Evolutionary conservation across 2,888 invertebrate species (phyloP), one percentile per base, ranked within the genome.

Genomic region (Tholera decimalis): DNA sequence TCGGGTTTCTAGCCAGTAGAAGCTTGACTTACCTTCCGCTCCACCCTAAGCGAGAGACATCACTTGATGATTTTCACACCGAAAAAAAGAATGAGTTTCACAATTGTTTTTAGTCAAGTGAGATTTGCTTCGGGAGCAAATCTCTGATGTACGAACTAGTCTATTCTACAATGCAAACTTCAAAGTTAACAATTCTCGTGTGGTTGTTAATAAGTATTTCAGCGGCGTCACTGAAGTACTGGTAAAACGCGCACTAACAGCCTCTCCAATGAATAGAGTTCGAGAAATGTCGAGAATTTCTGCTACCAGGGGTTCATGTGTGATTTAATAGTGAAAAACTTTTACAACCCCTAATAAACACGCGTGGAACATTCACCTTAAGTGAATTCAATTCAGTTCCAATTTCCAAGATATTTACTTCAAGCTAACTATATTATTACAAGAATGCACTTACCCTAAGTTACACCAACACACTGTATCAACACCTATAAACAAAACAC

Each of bases 221-320:
- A 62, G 51, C 5, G 30, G 24, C 26, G 35, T 53, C 49, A 37
- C 20, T 64, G 30, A 49, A 64, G 57, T 68, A 56, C 30, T 54
- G 18, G 55, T 66, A 64, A 82, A 80, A 80, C 72, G 73, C 56
- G 55, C 71, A 74, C 49, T 77, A 68, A 72, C 73, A 63, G 51
- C 59, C 73, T 65, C 73, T 76, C 43, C 51, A 56, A 28, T 60
- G 57, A 60, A 73, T 71, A 53, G 44, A 70, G 61, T 61, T 71
- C 35, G 64, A 64, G 57, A 59, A 73, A 64, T 71, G 61, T 71
- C 53, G 47, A 51, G 64, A 22, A 53, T 9, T 28, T 39, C 73
- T 41, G 24, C 62, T 80, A 79, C 80, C 18, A 77, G 57, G 35
- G 35, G 56, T 53, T 26, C 47, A 44, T 60, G n/a, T 51, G 8